These are phyloP conservation scores for Alethe castanea DNA, from an alignment of 2,113 vertebrate species.

Conservation along the genomic window DNA sequence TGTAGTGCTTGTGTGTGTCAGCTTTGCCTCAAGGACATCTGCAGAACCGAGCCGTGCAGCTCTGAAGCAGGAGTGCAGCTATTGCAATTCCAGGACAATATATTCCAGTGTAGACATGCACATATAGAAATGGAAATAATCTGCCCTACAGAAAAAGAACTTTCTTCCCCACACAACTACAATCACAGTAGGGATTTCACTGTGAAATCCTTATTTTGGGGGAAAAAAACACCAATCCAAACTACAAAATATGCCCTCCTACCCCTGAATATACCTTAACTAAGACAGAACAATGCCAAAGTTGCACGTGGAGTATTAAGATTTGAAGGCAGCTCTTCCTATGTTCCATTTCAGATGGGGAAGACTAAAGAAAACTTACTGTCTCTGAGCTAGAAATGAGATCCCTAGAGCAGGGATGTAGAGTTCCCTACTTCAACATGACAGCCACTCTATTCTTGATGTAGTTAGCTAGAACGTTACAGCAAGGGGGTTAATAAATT, in stretches of 20 bases:
- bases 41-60: not conserved
- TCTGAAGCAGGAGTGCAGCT: not conserved
- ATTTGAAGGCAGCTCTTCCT: not conserved
- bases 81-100: not conserved
- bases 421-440: not conserved
- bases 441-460: not conserved
- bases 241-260: not conserved
- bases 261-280: not conserved
- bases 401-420: not conserved
- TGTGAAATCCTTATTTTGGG: not conserved
- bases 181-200: not conserved
- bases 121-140: not conserved
- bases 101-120: not conserved
- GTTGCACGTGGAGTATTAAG: not conserved
- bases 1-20: not conserved
- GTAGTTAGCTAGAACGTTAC: not conserved
- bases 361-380: not conserved
- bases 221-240: not conserved
- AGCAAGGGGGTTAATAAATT: not conserved
- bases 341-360: not conserved
- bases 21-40: not conserved
- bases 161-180: not conserved
- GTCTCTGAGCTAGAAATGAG: not conserved
- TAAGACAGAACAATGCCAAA: not conserved
- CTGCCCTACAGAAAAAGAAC: not conserved